Evolutionary conservation across 2,888 invertebrate species (phyloP).

Genomic region (Microdon myrmicae): DNA sequence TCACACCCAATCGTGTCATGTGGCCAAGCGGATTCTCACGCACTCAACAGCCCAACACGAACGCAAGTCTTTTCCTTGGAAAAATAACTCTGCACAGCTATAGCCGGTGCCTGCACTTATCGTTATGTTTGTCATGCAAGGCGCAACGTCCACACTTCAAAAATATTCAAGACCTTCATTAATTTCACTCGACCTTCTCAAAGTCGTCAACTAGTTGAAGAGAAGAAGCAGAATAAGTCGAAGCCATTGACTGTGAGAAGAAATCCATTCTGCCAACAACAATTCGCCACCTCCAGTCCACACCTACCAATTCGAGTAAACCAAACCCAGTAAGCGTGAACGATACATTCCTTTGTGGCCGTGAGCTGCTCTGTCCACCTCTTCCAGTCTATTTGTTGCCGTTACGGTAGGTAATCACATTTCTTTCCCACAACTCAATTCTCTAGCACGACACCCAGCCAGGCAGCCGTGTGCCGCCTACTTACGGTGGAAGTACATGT

Average conservation of each 20-base stretch:
- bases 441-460: no score
- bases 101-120: not conserved
- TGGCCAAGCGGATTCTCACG: conserved; percentile 21
- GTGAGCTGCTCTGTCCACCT: no score
- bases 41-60: conserved; percentile 21
- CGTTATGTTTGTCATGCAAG: no score
- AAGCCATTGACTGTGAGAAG: conserved; percentile 12
- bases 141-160: conserved; percentile 2
- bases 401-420: no score
- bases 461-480: no score
- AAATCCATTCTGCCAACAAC: not conserved
- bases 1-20: conserved; percentile 6
- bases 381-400: no score
- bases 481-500: no score
- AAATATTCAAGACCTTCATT: conserved; percentile 35
- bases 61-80: conserved; percentile 20
- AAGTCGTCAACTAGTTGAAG: conserved; percentile 26
- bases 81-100: conserved; percentile 19
- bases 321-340: no score
- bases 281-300: no score
- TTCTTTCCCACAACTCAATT: no score
- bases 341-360: no score
- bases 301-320: no score
- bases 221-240: conserved; percentile 3
- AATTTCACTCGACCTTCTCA: conserved; percentile 39